Percentiles rank a stretch among this genome's conserved stretches.
Conservation (phyloP, 2,888 invertebrate species). For the Trichopria drosophilae region DNA sequence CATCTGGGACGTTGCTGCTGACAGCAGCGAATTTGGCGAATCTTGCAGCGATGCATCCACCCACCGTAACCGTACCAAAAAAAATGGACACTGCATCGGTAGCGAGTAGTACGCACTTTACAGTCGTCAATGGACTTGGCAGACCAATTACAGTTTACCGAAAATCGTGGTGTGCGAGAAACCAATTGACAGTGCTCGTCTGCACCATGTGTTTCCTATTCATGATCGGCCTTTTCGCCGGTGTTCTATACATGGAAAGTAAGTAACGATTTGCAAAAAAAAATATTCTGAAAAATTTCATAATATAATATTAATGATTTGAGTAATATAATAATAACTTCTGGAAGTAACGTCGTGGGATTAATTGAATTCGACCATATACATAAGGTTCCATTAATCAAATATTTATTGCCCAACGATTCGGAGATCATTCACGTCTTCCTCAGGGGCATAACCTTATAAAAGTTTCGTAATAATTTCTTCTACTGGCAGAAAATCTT, state of each 20-base stretch:
- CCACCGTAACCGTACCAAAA: conserved; percentile 59
- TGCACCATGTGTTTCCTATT: conserved; percentile 81
- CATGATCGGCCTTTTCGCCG: conserved; percentile 77
- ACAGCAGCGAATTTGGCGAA: conserved; percentile 74
- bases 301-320: no score
- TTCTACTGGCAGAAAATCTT: no score
- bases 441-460: no score
- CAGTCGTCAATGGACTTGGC: conserved; percentile 78
- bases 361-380: no score
- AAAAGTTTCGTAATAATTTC: no score
- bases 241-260: conserved; percentile 84
- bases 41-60: conserved; percentile 58
- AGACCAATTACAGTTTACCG: conserved; percentile 66
- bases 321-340: no score
- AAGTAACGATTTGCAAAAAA: no score
- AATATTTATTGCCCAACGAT: no score
- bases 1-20: conserved; percentile 77
- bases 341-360: no score
- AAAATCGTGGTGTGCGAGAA: conserved; percentile 73
- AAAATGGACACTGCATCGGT: conserved; percentile 72
- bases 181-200: conserved; percentile 80
- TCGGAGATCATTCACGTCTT: no score
- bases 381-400: no score
- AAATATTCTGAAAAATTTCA: no score
- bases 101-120: conserved; percentile 86